Base-by-base conservation (phyloP, 2,113 vertebrate species). In the Heterotis niloticus region DNA sequence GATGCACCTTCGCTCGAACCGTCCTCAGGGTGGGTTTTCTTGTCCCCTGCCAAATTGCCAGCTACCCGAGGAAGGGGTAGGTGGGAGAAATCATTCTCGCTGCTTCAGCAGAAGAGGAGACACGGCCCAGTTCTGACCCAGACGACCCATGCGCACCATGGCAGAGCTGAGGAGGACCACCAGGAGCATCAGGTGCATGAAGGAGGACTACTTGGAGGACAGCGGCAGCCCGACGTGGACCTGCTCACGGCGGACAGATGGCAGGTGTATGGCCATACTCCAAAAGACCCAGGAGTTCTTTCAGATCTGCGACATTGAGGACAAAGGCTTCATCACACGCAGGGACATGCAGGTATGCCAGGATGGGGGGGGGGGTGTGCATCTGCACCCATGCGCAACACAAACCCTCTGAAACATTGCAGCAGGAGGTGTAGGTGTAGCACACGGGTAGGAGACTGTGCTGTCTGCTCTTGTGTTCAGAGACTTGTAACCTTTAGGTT, bases 251-350 rank as follows among this genome's bases (percentile, higher is more conserved):
- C 82, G 82, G 52, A 80, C 72, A 54, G 83, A 81, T 0, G 18
- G 79, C 7, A 86, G 64, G 76, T 87, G 84, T 20, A 81, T 86
- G 82, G 87, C 88, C 16, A 79, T 98, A 73, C 81, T 90, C 88
- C 92, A 84, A 81, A 97, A 95, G 87, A 93, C 93, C 5, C 91
- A 81, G 0, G 95, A 98, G 70, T 96, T 98, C 85, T 98, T 99
- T 86, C 94, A 93, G 92, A 93, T 94, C 80, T 97, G 96, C 57
- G 97, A 98, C 84, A 82, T 87, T 0, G 96, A 96, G 82, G 90
- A 90, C 82, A 99, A 98, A 82, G 96, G 96, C 69, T 98, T 96
- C 76, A 91, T 99, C 70, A 91, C 91, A 67, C 86, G 88, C 17
- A 86, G 87, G 23, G 96, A 98, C 74, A 94, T 99, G 94, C 95